Percentiles rank a stretch among this genome's conserved stretches.
Evolutionary conservation across 2,797 vertebrate species (phyloP).

Genomic region (Salmo trutta): DNA sequence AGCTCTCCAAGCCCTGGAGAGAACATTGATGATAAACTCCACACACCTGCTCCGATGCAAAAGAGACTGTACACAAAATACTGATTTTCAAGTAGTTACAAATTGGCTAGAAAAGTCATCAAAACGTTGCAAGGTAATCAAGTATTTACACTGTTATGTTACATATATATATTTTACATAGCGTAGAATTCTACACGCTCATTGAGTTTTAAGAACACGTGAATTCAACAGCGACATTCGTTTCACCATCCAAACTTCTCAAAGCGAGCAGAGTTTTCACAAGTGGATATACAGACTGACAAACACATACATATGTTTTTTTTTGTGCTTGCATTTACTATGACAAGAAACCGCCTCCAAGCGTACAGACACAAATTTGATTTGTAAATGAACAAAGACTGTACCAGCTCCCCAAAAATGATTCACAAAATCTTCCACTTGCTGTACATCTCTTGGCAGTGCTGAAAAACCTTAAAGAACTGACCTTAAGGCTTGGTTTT

Average conservation of each 20-base stretch:
- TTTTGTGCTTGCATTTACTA: conserved; percentile 78
- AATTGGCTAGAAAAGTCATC: conserved; percentile 95
- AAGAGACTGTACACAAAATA: conserved; percentile 95
- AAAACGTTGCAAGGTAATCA: conserved; percentile 90
- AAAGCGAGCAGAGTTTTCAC: conserved; percentile 71
- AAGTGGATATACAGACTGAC: conserved; percentile 51
- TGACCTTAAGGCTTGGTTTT: conserved; percentile 69
- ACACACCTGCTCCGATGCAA: conserved; percentile 79
- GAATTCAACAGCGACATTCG: conserved; percentile 76
- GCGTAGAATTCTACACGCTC: conserved; percentile 86
- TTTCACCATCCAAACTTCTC: conserved; percentile 69
- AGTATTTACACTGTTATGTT: conserved; percentile 96
- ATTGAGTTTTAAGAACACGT: conserved; percentile 75
- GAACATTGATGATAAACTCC: conserved; percentile 81
- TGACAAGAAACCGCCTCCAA: conserved; percentile 65
- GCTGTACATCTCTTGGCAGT: conserved; percentile 79
- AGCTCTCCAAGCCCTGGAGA: conserved; percentile 78
- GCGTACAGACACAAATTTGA: conserved; percentile 62
- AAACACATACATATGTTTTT: conserved; percentile 49
- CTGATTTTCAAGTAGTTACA: conserved; percentile 93
- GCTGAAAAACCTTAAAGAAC: conserved; percentile 67
- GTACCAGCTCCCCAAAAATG: conserved; percentile 62
- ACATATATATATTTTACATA: conserved; percentile 83
- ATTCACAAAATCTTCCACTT: conserved; percentile 72
- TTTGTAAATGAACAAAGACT: conserved; percentile 45